Base-by-base conservation (phyloP, 2,797 vertebrate species). In the Myripristis jacobus region DNA sequence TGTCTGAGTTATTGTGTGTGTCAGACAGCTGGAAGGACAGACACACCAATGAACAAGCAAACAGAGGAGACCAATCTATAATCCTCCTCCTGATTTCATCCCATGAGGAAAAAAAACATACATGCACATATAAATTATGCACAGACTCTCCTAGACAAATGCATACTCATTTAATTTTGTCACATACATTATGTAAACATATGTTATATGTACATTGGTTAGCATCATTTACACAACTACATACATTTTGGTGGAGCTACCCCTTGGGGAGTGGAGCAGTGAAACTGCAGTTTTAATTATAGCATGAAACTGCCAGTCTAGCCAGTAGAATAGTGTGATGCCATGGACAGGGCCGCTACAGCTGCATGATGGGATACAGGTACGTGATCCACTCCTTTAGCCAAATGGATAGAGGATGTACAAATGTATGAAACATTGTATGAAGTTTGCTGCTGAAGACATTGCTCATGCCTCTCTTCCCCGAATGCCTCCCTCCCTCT, bases 291-390 rank as follows among this genome's bases (percentile, higher is more conserved):
- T 73, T 80, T 48, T 82, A 61, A 61, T 43, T 34, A 58, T 27
- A 82, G 89, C 90, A 93, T 91, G 83, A 82, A 58, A 31, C 64
- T 59, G 67, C 87, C 58, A 61, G 67, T 83, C 68, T 79, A 88
- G 91, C 77, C 81, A 62, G 79, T 91, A 91, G 87, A 75, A 58
- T 92, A 91, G 89, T 92, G 92, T 53, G 82, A 91, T 91, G 90
- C 87, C 79, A 81, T 84, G 88, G 89, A 92, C 88, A 88, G 80
- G 89, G 85, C 77, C 74, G 70, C 89, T 81, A 70, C 89, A 87
- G 92, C 91, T 95, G 94, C 94, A 95, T 95, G 93, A 90, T 92
- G 92, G 91, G 92, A 93, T 92, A 92, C 93, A 94, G 94, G 93
- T 94, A 94, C 90, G 93, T 95, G 91, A 93, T 93, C 91, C 92